Conservation (phyloP, 1,140 invertebrate species). For the Spodoptera frugiperda region DNA sequence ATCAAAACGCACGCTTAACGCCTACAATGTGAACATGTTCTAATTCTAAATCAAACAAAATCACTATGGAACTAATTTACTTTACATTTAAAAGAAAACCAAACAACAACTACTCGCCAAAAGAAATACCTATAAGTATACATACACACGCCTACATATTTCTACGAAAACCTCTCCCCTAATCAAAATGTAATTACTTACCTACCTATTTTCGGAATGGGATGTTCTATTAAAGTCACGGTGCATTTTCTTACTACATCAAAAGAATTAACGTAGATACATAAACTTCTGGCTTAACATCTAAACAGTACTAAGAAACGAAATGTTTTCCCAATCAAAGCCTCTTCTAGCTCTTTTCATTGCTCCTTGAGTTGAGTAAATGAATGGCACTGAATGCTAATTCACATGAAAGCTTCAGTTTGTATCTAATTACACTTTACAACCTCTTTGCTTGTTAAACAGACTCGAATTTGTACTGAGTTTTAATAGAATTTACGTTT, state of each 20-base stretch:
- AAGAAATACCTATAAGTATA: too few relatives aligned
- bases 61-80: too few relatives aligned
- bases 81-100: too few relatives aligned
- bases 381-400: slow-evolving; percentile 46
- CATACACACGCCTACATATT: too few relatives aligned
- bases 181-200: not conserved
- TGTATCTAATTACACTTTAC: slow-evolving; percentile 47
- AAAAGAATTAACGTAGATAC: slow-evolving; percentile 3
- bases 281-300: not conserved
- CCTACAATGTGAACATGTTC: too few relatives aligned
- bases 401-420: slow-evolving; percentile 47
- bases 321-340: slow-evolving; percentile 47
- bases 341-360: slow-evolving; percentile 37
- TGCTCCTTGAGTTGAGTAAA: slow-evolving; percentile 37
- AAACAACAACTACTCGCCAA: too few relatives aligned
- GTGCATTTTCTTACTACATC: slow-evolving; percentile 7
- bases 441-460: slow-evolving; percentile 23
- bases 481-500: slow-evolving; percentile 27
- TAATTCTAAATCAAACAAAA: too few relatives aligned
- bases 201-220: too few relatives aligned
- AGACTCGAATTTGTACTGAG: slow-evolving; percentile 2
- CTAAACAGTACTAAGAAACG: slow-evolving; percentile 32
- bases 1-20: too few relatives aligned
- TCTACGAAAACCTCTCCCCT: too few relatives aligned
- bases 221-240: not conserved